Conservation (phyloP, 2,113 vertebrate genomes). For the Orthonyx spaldingii region DNA sequence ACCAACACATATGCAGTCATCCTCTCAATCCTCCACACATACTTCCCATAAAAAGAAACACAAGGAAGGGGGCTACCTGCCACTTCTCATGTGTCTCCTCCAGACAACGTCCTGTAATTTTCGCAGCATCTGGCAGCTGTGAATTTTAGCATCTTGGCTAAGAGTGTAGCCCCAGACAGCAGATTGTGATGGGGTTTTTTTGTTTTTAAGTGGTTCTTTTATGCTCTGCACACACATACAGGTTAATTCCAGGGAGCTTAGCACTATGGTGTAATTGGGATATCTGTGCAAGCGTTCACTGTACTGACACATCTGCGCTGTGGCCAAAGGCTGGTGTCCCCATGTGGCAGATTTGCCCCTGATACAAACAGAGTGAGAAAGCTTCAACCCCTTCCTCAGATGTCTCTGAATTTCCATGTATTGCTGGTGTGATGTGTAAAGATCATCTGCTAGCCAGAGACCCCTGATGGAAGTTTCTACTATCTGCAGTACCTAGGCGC, state of each 20-base stretch:
- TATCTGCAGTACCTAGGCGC: background rate
- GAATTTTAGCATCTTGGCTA: background rate
- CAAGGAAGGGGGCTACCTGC: background rate
- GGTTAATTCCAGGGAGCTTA: background rate
- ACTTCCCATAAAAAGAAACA: background rate
- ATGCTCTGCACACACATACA: background rate
- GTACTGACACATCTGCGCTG: rapidly evolving
- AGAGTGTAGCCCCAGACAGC: background rate
- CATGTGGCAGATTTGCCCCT: background rate
- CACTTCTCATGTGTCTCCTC: rapidly evolving
- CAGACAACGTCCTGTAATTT: background rate
- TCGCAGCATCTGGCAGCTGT: background rate
- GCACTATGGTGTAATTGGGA: rapidly evolving
- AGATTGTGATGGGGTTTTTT: rapidly evolving
- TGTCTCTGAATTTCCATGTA: background rate
- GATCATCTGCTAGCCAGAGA: constrained; percentile 47
- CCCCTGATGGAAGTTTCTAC: constrained; percentile 47
- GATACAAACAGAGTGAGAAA: background rate
- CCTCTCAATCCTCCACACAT: background rate
- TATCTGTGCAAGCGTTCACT: background rate
- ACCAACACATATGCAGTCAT: background rate
- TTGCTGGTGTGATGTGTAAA: rapidly evolving
- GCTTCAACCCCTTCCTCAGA: background rate
- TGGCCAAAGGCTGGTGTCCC: background rate
- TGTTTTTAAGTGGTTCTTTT: background rate